Base-by-base conservation (phyloP, 2,797 vertebrate genomes). In the Etheostoma nigrum region DNA sequence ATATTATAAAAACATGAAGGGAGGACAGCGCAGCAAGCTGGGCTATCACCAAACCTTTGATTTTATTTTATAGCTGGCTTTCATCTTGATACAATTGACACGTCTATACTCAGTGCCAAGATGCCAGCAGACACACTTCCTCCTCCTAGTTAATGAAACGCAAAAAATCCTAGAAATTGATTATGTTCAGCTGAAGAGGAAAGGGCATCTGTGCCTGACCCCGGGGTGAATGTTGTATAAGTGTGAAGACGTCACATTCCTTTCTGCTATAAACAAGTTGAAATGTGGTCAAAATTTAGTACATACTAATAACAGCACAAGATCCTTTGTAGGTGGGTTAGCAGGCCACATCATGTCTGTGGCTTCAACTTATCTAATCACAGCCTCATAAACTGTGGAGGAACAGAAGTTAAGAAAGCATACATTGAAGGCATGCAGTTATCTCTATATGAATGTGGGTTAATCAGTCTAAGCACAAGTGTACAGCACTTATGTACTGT, bases 361-460 rank as follows among this genome's bases (percentile, higher is more conserved):
- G 4, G 21, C 44, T 53, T 19, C 25, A 5, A 53, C 23, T 80
- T 76, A 85, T 86, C 73, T 83, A 78, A 83, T 86, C 85, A 51
- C 30, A 12, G 36, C 2, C 7, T 67, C 78, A 60, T 87, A 63
- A 83, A 81, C 25, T 19, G 25, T 10, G 21, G 18, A 60, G 61
- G 18, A 70, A 45, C 53, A 70, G 23, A 15, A 12, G 51, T 67
- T 72, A 48, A 84, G 55, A 65, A 53, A 25, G 19, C 53, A 44
- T 40, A 48, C 55, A 27, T 7, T 44, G 42, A 49, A 49, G 25
- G 51, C 55, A 53, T 61, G 71, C 33, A 33, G 14, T 40, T 54
- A 69, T 52, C 66, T 53, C 19, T 3, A 16, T 0, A 4, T 42
- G 51, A 8, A 44, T n/a, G 40, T 44, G 27, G 40, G 45, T 11